Evolutionary conservation across 2,113 vertebrate species (phyloP), one percentile per base, ranked within the genome.

Genomic region (Oreocharis arfaki): DNA sequence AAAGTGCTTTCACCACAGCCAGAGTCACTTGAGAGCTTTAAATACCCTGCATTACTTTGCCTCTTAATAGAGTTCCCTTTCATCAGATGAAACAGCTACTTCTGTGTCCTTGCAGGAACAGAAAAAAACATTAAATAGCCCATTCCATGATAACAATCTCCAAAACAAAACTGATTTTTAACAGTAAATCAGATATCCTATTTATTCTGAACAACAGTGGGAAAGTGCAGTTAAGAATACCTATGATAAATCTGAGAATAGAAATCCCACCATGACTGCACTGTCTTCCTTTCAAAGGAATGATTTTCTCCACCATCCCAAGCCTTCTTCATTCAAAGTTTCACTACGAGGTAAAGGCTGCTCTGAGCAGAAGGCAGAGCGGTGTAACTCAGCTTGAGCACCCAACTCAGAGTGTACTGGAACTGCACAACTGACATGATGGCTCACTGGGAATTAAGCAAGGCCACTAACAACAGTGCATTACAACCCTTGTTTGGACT

Each of bases 1-100:
- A 44, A 94, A 75, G 55, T 74, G 86, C 46, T 82, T 87, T 78
- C 47, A 84, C 52, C 52, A 81, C 9, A 68, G 86, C 60, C 79
- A 84, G 47, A 75, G 73, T 89, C 79, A 93, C 65, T 71, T 88
- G 68, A 96, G 88, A 96, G 85, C 47, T 93, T 89, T 93, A 93
- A 93, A 94, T 52, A 75, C 26, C 26, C 18, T 41, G 83, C 83
- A 79, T 92, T 92, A 92, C 92, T 94, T 84, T 95, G 65, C 64
- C 47, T 81, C 56, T 84, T 94, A 74, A 89, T 90, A 60, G 56
- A 91, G 60, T 35, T 78, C 56, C 65, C 65, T 92, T 93, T 93
- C 64, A 87, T 71, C 65, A 86, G 79, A 68, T 44, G 89, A 56
- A 95, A 94, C 35, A 88, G 73, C 47, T 86, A 76, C 32, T 88